Base-by-base conservation (phyloP, 2,797 vertebrate genomes). In the Salmo trutta region DNA sequence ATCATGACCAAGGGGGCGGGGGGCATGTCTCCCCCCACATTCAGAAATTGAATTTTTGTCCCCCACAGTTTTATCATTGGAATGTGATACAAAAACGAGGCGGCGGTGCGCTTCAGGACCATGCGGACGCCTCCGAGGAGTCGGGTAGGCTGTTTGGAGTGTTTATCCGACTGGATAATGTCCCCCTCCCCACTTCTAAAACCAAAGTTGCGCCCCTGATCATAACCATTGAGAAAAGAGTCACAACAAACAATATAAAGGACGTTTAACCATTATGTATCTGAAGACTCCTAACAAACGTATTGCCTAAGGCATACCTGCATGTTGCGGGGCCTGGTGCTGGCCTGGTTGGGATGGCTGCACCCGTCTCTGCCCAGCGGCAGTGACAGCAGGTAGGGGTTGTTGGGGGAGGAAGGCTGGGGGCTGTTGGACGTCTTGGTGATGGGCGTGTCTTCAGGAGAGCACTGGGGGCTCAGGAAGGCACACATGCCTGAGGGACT, bases 401-500 rank as follows among this genome's bases (percentile, higher is more conserved):
- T 96, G 83, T 95, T 96, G 6, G 98, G 97, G 1, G 98, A 97
- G 0, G 96, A 95, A 0, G 98, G 96, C 84, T 96, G 96, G 0
- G 98, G 97, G 88, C 97, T 98, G 71, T 93, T 92, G 1, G 95
- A 90, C 24, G 87, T 77, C 73, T 95, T 94, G 36, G 95, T 94
- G 0, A 94, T 88, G 0, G 97, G 96, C 0, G 97, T 98, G 85
- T 98, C 96, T 86, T 97, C 96, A 0, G 98, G 98, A 0, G 98
- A 99, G 82, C 96, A 96, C 89, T 98, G 97, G 0, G 98, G 98
- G 84, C 97, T 99, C 78, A 99, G 94, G 89, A 99, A 99, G 1
- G 97, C 95, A 0, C 97, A 95, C 86, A 97, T 92, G 33, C 93
- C 83, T 16, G 93, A 86, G 2, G 94, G 91, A 90, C 91, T 95